Base-by-base conservation (phyloP, 2,888 invertebrate genomes). In the Ellobium chinense region DNA sequence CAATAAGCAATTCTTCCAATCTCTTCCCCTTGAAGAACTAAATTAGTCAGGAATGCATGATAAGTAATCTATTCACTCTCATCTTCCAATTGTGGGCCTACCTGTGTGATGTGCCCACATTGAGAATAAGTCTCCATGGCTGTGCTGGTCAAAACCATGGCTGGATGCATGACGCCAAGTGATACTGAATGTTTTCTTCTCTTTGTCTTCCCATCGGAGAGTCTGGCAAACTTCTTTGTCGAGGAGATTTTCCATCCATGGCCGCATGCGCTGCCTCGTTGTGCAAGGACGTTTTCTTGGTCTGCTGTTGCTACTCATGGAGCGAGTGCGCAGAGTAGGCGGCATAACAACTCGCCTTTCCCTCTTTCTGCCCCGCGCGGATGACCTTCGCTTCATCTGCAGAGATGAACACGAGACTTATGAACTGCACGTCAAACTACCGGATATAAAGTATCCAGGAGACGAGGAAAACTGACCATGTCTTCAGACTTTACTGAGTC, bases 141-240 rank as follows among this genome's bases (percentile, higher is more conserved):
- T 72, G 1, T 79, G 73, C 2, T 84, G 73, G 34, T 87, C 84
- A 85, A 88, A 91, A 24, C 87, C 87, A 65, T 88, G 88, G 7
- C 89, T 83, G 9, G 90, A 89, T 1, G 88, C 90, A 69, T 91
- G 91, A 74, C 88, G 86, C 91, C 91, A 91, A 0, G 87, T 83
- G 34, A 91, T 86, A 21, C 83, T 74, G 82, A 91, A 89, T 31
- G 84, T 82, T n/a, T 83, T 83, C 2, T 85, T 82, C 1, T 65
- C 29, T 60, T 81, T 82, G 66, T 85, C 83, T 18, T 85, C 34
- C 91, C 91, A 91, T 18, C 74, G 72, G 18, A 91, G 84, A 1
- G 89, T 86, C 2, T 75, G 60, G 37, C 88, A 85, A 0, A 63
- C 46, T 0, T 81, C 80, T 0, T 65, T 70, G 54, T 90, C 83